These are phyloP conservation scores for Ernsta delagoae DNA, from an alignment of 2,888 invertebrate genomes.

Conservation along the genomic window DNA sequence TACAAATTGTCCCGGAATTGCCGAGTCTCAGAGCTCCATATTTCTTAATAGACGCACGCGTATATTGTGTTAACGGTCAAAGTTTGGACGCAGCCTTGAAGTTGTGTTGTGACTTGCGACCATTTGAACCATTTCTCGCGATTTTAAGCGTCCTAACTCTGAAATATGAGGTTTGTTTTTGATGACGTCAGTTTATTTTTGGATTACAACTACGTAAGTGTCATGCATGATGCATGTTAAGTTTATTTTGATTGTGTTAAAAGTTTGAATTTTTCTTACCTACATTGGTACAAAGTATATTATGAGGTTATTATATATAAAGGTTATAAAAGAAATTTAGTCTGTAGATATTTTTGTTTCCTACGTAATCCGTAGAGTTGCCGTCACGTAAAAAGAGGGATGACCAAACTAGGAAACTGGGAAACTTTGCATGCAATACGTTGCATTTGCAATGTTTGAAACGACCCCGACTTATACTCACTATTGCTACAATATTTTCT, in stretches of 20 bases:
- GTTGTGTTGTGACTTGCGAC: slow-evolving; percentile 17
- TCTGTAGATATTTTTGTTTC: no score
- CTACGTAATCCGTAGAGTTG: no score
- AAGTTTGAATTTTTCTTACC: not conserved
- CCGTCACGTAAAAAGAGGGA: no score
- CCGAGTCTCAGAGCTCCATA: slow-evolving; percentile 60
- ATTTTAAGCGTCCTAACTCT: slow-evolving; percentile 6
- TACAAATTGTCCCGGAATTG: slow-evolving; percentile 54
- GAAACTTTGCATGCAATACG: no score
- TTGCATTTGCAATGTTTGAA: no score
- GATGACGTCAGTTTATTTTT: not conserved
- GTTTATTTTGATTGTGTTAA: not conserved
- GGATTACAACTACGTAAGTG: not conserved
- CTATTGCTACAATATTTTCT: no score
- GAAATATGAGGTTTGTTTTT: slow-evolving; percentile 20
- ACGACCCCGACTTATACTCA: no score
- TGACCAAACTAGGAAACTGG: no score
- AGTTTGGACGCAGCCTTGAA: slow-evolving; percentile 51
- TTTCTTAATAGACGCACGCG: slow-evolving; percentile 78
- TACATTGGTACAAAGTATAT: no score
- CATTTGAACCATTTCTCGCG: slow-evolving; percentile 3
- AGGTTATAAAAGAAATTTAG: no score
- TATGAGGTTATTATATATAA: no score
- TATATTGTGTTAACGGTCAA: slow-evolving; percentile 79
- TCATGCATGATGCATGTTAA: not conserved